These are phyloP conservation scores for Pteropus rufus DNA, from an alignment of 2,797 vertebrate genomes.

Conservation along the genomic window DNA sequence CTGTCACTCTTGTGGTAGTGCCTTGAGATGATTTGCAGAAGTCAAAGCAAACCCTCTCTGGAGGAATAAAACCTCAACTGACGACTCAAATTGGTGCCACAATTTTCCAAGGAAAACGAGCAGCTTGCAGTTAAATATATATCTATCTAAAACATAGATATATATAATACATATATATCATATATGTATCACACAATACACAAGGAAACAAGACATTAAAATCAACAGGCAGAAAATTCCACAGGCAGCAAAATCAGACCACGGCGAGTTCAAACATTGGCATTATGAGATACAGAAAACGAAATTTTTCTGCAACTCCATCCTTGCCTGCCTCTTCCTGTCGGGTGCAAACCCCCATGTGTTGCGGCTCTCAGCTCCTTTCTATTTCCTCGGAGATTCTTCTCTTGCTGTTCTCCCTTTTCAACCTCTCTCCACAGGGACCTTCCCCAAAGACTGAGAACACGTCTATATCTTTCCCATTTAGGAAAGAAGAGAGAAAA, in stretches of 20 bases:
- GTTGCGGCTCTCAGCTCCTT: not conserved
- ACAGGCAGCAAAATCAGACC: not conserved
- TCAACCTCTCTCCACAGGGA: not conserved
- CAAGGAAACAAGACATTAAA: not conserved
- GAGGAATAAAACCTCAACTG: not conserved
- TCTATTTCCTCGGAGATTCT: not conserved
- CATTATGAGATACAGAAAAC: not conserved
- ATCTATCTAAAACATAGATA: too few species aligned
- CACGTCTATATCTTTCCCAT: not conserved
- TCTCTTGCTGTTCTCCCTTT: not conserved
- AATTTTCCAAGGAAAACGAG: slow-evolving; percentile 10
- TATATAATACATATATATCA: too few species aligned
- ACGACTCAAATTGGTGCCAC: not conserved
- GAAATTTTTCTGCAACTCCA: not conserved
- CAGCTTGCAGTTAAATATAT: not conserved
- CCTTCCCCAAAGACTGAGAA: not conserved
- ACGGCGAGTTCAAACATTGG: not conserved
- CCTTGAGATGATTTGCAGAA: not conserved
- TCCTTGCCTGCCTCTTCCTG: not conserved
- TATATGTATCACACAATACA: not conserved
- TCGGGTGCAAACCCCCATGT: not conserved
- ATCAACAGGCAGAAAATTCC: not conserved
- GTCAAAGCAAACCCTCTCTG: not conserved
- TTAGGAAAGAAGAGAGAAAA: not conserved
- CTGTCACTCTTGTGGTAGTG: not conserved